phyloP scores from a whole-genome alignment of 2,888 invertebrate genomes.

The Eristalinus aeneus region DNA sequence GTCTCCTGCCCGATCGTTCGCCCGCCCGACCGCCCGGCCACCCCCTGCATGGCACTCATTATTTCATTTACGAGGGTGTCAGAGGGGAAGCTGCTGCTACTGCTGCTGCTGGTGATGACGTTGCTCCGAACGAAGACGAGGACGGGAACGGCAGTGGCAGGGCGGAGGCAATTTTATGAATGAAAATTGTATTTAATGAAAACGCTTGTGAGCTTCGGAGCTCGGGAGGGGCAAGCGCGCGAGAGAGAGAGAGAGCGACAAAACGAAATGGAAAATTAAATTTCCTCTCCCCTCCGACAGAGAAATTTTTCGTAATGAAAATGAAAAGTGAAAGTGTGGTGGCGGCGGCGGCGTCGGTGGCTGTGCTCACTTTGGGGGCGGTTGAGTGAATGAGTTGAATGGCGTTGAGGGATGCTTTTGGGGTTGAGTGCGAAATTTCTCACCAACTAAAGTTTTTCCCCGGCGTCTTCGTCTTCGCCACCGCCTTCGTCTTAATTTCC shows the following conservation, averaged over 20 bases:
- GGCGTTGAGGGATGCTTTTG: neutral
- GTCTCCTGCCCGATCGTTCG: conserved; percentile 28
- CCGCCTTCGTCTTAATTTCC: conserved; percentile 60
- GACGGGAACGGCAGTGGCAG: neutral
- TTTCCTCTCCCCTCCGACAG: conserved; percentile 38
- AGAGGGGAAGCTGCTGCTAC: neutral
- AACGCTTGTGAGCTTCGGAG: conserved; percentile 44
- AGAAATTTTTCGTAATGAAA: conserved; percentile 62
- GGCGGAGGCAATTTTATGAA: conserved; percentile 62
- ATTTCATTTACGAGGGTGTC: conserved; percentile 57
- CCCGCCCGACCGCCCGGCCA: conserved; percentile 2
- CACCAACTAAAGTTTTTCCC: conserved; percentile 26
- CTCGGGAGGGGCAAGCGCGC: neutral
- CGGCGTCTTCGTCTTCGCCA: neutral
- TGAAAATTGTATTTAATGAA: conserved; percentile 70
- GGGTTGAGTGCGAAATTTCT: conserved; percentile 19
- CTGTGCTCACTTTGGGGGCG: neutral
- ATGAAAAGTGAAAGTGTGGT: conserved; percentile 67
- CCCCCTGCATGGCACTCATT: conserved; percentile 52
- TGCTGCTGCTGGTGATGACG: neutral
- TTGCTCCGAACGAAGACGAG: neutral
- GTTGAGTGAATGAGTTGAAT: neutral
- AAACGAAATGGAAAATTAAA: conserved; percentile 70
- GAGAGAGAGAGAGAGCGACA: conserved; percentile 3
- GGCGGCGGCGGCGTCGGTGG: neutral